These are phyloP conservation scores for Alethe castanea DNA, from an alignment of 2,113 vertebrate species.

Conservation along the genomic window DNA sequence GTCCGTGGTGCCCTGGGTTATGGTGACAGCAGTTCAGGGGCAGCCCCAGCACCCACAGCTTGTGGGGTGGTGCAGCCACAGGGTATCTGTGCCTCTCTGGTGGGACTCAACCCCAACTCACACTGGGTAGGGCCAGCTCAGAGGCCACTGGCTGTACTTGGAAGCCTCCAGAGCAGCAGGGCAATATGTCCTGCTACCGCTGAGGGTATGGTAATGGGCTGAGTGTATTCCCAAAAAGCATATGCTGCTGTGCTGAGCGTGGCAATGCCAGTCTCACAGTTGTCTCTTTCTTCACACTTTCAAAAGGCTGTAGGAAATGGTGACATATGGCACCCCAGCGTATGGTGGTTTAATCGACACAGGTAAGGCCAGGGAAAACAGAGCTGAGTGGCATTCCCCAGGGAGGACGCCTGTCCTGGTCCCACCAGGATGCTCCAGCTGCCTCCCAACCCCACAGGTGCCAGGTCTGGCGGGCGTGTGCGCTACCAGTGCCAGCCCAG, in stretches of 20 bases:
- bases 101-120: not conserved
- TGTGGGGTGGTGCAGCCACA: not conserved
- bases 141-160: not conserved
- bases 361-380: not conserved
- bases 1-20: not conserved
- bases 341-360: not conserved
- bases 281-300: not conserved
- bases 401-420: accelerated
- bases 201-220: not conserved
- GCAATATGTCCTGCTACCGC: not conserved
- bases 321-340: not conserved
- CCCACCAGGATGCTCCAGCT: accelerated
- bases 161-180: not conserved
- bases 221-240: not conserved
- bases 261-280: not conserved
- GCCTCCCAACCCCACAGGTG: not conserved
- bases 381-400: not conserved
- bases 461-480: accelerated
- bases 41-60: not conserved
- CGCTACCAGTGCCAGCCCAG: accelerated
- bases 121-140: not conserved
- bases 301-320: not conserved
- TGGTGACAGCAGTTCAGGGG: not conserved
- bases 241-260: not conserved
- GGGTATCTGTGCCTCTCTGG: accelerated